phyloP scores from a whole-genome alignment of 2,888 invertebrate genomes.

The Cremastinae sp. region DNA sequence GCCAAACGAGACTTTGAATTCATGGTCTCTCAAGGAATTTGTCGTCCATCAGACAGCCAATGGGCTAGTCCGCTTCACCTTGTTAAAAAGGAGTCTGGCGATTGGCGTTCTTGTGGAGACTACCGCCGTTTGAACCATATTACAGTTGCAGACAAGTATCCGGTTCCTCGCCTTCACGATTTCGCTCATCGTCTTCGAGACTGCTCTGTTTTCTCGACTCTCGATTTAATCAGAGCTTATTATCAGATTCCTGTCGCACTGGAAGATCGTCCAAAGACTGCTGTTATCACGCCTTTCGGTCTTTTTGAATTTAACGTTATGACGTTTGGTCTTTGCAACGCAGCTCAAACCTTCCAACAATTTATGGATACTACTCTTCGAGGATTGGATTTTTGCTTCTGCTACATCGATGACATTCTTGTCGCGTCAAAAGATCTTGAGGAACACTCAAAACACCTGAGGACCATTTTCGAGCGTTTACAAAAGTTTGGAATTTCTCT shows the following conservation, averaged over 20 bases:
- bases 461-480: constrained; percentile 24
- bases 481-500: constrained; percentile 24
- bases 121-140: constrained; percentile 26
- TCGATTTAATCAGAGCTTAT: constrained; percentile 52
- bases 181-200: constrained; percentile 37
- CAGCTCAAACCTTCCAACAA: constrained; percentile 59
- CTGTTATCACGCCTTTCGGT: constrained; percentile 69
- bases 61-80: constrained; percentile 42
- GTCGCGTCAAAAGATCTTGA: constrained; percentile 17
- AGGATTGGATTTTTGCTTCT: constrained; percentile 11
- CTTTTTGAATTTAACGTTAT: constrained; percentile 62
- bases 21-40: constrained; percentile 26
- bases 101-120: constrained; percentile 38
- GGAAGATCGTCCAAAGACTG: constrained; percentile 69
- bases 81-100: constrained; percentile 24
- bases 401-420: constrained; percentile 39
- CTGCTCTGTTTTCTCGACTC: constrained; percentile 41
- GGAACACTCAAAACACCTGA: constrained; percentile 2
- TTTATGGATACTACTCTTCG: constrained; percentile 29
- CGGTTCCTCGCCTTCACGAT: constrained; percentile 30
- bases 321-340: constrained; percentile 65
- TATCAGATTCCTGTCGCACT: constrained; percentile 55
- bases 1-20: constrained; percentile 20
- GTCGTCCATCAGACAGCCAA: constrained; percentile 11
- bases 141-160: constrained; percentile 21